Percentiles rank a stretch among this genome's conserved stretches.
These are phyloP conservation scores for Anguilla anguilla DNA, from an alignment of 2,797 vertebrate genomes.

Conservation along the genomic window DNA sequence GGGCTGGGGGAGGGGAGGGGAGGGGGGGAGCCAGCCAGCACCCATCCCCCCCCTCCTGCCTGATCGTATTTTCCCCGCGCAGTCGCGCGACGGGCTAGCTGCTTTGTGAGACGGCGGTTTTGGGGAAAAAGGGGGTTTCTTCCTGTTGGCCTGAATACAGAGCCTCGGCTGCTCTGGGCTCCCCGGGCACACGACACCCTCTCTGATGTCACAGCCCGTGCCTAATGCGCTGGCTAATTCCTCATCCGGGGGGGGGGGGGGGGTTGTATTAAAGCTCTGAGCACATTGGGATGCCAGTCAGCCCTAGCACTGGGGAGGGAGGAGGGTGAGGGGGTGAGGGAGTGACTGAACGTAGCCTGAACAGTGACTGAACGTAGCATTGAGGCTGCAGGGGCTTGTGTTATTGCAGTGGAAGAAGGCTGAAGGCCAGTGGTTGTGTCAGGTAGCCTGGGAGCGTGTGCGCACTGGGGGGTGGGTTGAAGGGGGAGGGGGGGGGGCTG, in stretches of 20 bases:
- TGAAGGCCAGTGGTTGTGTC: not conserved
- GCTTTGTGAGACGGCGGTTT: not conserved
- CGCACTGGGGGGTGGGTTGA: not conserved
- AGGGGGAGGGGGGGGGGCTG: not conserved
- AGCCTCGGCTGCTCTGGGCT: not conserved
- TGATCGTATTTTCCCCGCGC: not conserved
- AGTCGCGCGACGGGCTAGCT: not conserved
- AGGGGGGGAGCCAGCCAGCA: not conserved
- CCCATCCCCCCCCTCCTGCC: slow-evolving; percentile 13
- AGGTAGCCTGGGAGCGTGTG: slow-evolving; percentile 6
- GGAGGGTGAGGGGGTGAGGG: not conserved
- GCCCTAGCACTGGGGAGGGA: not conserved
- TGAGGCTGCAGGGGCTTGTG: slow-evolving; percentile 5
- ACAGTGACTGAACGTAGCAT: slow-evolving; percentile 17
- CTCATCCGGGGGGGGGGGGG: not conserved
- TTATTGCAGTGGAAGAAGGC: not conserved
- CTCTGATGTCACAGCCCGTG: not conserved
- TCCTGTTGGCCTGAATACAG: not conserved
- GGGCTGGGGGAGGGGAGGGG: not conserved
- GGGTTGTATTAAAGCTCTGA: not conserved
- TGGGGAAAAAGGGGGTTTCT: not conserved
- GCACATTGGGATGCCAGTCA: slow-evolving; percentile 21
- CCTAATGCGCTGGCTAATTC: not conserved
- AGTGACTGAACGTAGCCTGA: no score
- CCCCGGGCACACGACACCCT: not conserved